A percentile compares a stretch with the other conserved stretches of the same genome.
These are phyloP conservation scores for Rhinichthys klamathensis DNA, from an alignment of 2,113 vertebrate genomes.

Conservation along the genomic window DNA sequence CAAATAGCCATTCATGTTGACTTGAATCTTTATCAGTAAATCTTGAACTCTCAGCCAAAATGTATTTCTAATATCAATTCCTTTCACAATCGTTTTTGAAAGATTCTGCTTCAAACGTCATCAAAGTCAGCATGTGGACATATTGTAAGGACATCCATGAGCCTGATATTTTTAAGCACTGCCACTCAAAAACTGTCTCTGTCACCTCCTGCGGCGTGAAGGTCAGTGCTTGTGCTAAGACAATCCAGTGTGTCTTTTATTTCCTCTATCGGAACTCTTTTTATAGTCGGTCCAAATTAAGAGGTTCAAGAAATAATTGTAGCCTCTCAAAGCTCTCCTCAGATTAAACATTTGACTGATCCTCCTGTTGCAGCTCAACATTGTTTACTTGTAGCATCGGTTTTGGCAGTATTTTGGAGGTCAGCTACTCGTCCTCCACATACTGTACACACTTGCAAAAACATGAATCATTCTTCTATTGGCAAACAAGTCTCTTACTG, in stretches of 20 bases:
- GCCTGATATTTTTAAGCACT: not conserved
- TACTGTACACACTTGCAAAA: conserved; percentile 1
- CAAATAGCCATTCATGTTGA: too few relatives aligned
- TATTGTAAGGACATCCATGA: not conserved
- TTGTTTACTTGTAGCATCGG: conserved; percentile 10
- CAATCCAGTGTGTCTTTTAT: conserved; percentile 12
- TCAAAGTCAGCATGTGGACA: not conserved
- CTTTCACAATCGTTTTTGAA: not conserved
- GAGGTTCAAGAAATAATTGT: conserved; percentile 7
- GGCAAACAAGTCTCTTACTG: not conserved
- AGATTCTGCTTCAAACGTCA: not conserved
- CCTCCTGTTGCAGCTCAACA: not conserved
- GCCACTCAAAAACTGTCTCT: not conserved
- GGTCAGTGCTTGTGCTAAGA: not conserved
- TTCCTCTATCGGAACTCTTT: conserved; percentile 21
- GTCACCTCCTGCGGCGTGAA: conserved; percentile 3
- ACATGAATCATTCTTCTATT: not conserved
- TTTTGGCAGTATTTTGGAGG: conserved; percentile 11
- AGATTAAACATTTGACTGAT: conserved; percentile 1
- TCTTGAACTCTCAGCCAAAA: not conserved
- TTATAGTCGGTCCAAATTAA: conserved; percentile 20
- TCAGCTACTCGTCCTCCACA: not conserved
- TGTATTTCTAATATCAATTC: not conserved
- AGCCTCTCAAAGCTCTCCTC: not conserved
- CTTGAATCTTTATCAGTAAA: not conserved